Percentiles rank a stretch among this genome's conserved stretches.
phyloP scores from a whole-genome alignment of 2,888 invertebrate genomes.

The Drosophila gaucha region DNA sequence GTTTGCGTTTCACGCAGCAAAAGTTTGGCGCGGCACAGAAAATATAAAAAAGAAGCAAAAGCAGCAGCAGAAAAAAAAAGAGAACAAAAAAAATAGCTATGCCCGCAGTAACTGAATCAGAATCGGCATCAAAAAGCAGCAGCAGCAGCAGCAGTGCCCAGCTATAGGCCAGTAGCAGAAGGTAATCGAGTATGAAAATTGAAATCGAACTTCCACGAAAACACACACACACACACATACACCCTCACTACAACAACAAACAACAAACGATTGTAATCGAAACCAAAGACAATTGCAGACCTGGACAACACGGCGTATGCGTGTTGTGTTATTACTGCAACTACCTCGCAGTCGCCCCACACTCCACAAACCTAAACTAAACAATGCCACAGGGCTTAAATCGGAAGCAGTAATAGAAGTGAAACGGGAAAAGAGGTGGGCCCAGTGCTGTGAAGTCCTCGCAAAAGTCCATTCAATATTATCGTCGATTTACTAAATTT shows the following conservation, averaged over 20 bases:
- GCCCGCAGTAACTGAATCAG: slow-evolving; percentile 56
- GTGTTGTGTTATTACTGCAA: slow-evolving; percentile 54
- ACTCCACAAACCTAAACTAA: slow-evolving; percentile 40
- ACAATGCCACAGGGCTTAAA: slow-evolving; percentile 46
- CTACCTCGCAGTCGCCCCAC: slow-evolving; percentile 1
- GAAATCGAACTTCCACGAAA: slow-evolving; percentile 63
- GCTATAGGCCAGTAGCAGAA: slow-evolving; percentile 66
- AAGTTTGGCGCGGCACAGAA: slow-evolving; percentile 56
- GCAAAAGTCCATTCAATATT: slow-evolving; percentile 67
- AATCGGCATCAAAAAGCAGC: slow-evolving; percentile 35
- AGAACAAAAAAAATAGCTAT: slow-evolving; percentile 21
- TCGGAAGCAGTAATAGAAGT: slow-evolving; percentile 36
- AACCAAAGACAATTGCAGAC: slow-evolving; percentile 42
- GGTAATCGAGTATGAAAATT: slow-evolving; percentile 80
- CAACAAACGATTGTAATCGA: slow-evolving; percentile 49
- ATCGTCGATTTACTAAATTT: slow-evolving; percentile 75
- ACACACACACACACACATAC: slow-evolving; percentile 3
- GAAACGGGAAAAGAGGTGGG: slow-evolving; percentile 1
- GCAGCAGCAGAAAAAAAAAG: slow-evolving; percentile 9
- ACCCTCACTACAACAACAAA: slow-evolving; percentile 11
- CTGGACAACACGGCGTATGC: slow-evolving; percentile 50
- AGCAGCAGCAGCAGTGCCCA: slow-evolving; percentile 10
- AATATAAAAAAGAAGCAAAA: slow-evolving; percentile 16
- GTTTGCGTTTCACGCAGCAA: slow-evolving; percentile 71
- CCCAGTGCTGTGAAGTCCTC: background rate